Conservation (phyloP, 1,140 invertebrate genomes). For the Anoplophora glabripennis region DNA sequence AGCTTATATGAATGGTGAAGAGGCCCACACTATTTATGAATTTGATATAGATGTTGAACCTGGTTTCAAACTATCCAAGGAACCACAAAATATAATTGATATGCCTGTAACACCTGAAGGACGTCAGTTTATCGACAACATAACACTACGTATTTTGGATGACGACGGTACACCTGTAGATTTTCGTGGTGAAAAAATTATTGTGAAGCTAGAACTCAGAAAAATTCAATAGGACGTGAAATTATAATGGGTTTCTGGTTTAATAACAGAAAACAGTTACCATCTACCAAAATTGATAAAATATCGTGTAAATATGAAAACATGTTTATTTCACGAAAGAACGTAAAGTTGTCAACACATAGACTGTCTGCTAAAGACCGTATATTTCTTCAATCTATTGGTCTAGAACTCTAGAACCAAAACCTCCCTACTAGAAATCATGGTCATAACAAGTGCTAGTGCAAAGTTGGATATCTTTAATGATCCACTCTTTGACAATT, state of each 20-base stretch:
- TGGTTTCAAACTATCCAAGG: conserved; percentile 14
- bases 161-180: conserved; percentile 5
- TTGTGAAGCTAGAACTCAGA: conserved; percentile 13
- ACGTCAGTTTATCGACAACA: conserved; percentile 15
- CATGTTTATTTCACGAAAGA: too few relatives aligned
- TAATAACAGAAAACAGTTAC: too few relatives aligned
- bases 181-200: conserved; percentile 15
- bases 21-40: conserved; percentile 14
- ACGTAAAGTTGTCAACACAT: too few relatives aligned
- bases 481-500: conserved; percentile 4
- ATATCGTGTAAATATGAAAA: too few relatives aligned
- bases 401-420: too few relatives aligned
- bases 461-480: conserved; percentile 3
- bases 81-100: conserved; percentile 22
- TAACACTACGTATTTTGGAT: conserved; percentile 12
- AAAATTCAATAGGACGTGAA: not conserved
- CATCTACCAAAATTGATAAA: too few relatives aligned
- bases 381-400: too few relatives aligned
- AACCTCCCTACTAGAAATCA: too few relatives aligned
- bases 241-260: too few relatives aligned
- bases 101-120: conserved; percentile 10
- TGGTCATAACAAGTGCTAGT: too few relatives aligned
- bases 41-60: conserved; percentile 20
- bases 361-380: too few relatives aligned
- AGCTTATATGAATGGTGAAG: conserved; percentile 15